Percentiles rank a stretch among this genome's conserved stretches.
Evolutionary conservation across 2,113 vertebrate species (phyloP).

Genomic region (Siphamia tubifer): DNA sequence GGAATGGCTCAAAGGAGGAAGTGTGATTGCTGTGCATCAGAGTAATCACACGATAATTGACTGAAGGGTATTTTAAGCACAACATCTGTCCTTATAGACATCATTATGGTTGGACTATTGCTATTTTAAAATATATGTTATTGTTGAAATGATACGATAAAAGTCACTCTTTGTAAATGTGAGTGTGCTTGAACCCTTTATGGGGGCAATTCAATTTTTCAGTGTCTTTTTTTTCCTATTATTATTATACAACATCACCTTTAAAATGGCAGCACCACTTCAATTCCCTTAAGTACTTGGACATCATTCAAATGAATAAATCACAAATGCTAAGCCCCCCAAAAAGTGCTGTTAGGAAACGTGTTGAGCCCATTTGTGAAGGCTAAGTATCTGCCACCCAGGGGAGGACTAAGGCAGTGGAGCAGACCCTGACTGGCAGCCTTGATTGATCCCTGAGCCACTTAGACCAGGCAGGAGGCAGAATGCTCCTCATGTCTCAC

Average conservation of each 20-base stretch:
- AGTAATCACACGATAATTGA: not conserved
- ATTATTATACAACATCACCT: not conserved
- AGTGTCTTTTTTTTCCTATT: not conserved
- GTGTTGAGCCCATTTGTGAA: constrained; percentile 43
- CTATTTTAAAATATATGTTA: no score
- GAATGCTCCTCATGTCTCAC: constrained; percentile 5
- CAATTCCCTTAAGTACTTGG: constrained; percentile 15
- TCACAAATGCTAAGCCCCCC: constrained; percentile 29
- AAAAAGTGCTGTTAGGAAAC: constrained; percentile 39
- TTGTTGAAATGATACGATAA: no score
- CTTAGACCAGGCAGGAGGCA: constrained; percentile 23
- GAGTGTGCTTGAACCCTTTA: no score
- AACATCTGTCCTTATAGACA: not conserved
- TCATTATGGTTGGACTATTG: no score
- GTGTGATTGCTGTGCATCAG: not conserved
- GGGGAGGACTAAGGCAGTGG: not conserved
- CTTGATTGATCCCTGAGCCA: constrained; percentile 51
- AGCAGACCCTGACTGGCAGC: not conserved
- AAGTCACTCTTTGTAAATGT: not conserved
- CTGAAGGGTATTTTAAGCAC: not conserved
- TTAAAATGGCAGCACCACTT: constrained; percentile 2
- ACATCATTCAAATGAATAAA: constrained; percentile 38
- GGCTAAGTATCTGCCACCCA: constrained; percentile 40
- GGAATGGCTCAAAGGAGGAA: not conserved
- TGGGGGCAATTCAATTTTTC: not conserved